phyloP scores from a whole-genome alignment of 2,113 vertebrate genomes.

The Dipodomys ordii region DNA sequence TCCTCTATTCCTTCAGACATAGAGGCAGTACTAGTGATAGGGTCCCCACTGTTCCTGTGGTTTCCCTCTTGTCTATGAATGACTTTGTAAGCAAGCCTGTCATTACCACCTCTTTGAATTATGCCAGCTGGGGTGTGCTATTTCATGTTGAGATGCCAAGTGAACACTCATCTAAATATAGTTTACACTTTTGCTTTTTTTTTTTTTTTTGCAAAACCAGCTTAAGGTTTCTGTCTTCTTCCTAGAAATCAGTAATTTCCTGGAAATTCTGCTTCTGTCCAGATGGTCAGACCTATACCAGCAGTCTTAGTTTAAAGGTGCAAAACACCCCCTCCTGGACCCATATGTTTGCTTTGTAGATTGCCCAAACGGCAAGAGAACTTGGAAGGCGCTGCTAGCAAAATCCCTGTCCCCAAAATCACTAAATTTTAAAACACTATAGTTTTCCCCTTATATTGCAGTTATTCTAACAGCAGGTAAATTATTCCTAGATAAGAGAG shows the following conservation, averaged over 20 bases:
- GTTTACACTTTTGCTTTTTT: neutral
- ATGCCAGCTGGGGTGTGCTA: neutral
- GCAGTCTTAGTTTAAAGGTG: neutral
- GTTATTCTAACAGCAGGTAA: slow-evolving; percentile 42
- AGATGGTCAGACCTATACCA: neutral
- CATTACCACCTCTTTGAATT: neutral
- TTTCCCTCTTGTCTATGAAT: neutral
- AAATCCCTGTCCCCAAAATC: slow-evolving; percentile 3
- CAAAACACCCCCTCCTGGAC: neutral
- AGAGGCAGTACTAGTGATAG: neutral
- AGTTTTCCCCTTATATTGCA: neutral
- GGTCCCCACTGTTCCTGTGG: accelerated
- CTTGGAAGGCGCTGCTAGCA: slow-evolving; percentile 17
- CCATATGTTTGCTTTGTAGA: neutral
- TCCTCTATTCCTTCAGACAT: neutral
- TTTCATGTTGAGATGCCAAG: neutral
- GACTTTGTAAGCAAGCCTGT: neutral
- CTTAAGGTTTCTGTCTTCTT: neutral
- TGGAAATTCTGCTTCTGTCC: neutral
- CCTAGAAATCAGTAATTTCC: neutral
- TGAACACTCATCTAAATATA: neutral
- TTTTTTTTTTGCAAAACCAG: neutral
- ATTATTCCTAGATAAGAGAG: slow-evolving; percentile 35
- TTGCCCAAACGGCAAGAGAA: neutral
- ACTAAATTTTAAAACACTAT: slow-evolving; percentile 12